Base-by-base conservation (phyloP, 2,888 invertebrate genomes). In the Lochmaea capreae region DNA sequence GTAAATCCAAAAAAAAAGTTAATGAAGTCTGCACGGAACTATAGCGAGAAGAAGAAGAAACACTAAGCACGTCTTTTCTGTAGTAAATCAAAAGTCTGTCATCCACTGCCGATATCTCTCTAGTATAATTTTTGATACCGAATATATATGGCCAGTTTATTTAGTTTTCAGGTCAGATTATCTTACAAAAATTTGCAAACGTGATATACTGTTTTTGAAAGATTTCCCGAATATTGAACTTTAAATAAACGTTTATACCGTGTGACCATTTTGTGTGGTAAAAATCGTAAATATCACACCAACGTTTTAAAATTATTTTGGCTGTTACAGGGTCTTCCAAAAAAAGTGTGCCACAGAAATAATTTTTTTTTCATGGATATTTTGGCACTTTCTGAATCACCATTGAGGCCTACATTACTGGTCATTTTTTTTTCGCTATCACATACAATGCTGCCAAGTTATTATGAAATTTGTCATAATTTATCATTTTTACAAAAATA, bases 141-240 rank as follows among this genome's bases (percentile, higher is more conserved):
- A 81, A 81, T 81, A 82, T 82, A 82, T 82, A 82, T 82, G 81
- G 79, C 77, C 77, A 81, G 81, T 82, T 82, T 82, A 82, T 81
- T 82, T 81, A 81, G 77, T 80, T 78, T 74, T 69, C 63, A 63
- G 73, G 71, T 68, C 80, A 80, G 80, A 80, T 81, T 77, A 80
- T 80, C 79, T 79, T 77, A 65, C 42, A 33, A 71, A 33, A 75
- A 76, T 77, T 77, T 77, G 67, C 77, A 73, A 75, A 57, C 11
- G 62, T 69, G 71, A 72, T 68, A 67, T 71, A 75, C 22, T 49
- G 52, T 66, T 49, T 67, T 39, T 12, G 18, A 26, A 12, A 59
- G 33, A 57, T 70, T 42, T 63, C 18, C 11, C n/a, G 39, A 65
- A 65, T 18, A 61, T 61, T 61, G 39, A 61, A 54, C 18, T 54